These are phyloP conservation scores for Microtus agrestis DNA, from an alignment of 2,797 vertebrate species.

Conservation along the genomic window DNA sequence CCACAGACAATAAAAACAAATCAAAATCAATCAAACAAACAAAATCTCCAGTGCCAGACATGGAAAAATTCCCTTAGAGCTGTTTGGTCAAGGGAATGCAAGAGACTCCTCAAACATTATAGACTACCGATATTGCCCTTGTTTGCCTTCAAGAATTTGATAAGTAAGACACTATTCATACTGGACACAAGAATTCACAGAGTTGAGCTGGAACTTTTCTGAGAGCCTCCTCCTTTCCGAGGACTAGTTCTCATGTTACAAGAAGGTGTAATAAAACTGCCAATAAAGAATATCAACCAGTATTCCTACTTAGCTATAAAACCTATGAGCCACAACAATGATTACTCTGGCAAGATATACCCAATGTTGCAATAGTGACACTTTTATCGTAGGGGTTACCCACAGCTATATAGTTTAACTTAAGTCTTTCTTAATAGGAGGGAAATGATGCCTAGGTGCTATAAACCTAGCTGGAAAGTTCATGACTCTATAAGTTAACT, in stretches of 20 bases:
- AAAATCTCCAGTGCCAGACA: neutral
- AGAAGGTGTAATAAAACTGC: neutral
- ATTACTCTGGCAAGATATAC: neutral
- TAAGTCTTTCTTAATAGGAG: neutral
- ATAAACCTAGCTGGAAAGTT: neutral
- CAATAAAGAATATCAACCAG: neutral
- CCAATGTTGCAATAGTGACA: neutral
- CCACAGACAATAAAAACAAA: neutral
- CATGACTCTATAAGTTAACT: neutral
- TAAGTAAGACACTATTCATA: neutral
- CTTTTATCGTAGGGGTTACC: neutral
- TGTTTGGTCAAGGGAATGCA: neutral
- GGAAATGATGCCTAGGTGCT: neutral
- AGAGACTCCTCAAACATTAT: neutral
- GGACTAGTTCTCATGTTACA: neutral
- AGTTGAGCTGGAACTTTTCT: neutral
- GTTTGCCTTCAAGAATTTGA: neutral
- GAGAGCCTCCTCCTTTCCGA: neutral
- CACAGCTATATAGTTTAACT: neutral
- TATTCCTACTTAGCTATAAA: neutral
- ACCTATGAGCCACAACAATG: neutral
- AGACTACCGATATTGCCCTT: neutral
- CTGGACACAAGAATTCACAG: neutral
- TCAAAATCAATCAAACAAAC: neutral
- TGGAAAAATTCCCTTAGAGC: neutral